Percentiles rank a stretch among this genome's conserved stretches.
Evolutionary conservation across 2,797 vertebrate species (phyloP).

Genomic region (Ceryle rudis): DNA sequence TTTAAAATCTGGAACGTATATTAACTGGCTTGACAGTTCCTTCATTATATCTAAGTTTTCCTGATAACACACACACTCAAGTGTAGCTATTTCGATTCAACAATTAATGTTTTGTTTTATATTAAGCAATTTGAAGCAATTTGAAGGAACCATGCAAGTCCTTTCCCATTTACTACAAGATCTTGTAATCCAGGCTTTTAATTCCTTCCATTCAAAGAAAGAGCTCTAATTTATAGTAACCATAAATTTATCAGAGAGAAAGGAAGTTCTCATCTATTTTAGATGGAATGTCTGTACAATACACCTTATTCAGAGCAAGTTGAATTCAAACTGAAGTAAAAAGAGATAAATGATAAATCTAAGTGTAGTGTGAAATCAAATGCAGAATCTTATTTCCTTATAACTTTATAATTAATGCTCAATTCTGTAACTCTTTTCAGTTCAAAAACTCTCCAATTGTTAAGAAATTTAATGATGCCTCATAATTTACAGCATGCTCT

Average conservation of each 20-base stretch:
- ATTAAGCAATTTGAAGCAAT: not conserved
- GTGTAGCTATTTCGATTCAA: not conserved
- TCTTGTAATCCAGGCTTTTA: not conserved
- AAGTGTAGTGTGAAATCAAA: not conserved
- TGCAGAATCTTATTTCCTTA: not conserved
- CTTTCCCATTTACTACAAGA: not conserved
- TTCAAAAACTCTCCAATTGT: not conserved
- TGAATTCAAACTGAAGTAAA: not conserved
- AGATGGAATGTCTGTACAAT: not conserved
- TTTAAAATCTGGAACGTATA: not conserved
- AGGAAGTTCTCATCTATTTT: not conserved
- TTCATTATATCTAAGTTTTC: not conserved
- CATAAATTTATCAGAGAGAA: not conserved
- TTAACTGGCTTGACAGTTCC: not conserved
- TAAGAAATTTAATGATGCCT: not conserved
- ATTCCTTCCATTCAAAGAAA: not conserved
- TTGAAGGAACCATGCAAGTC: not conserved
- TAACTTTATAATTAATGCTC: not conserved
- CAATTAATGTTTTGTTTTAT: not conserved
- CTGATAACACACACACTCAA: fast-evolving
- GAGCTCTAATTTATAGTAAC: not conserved
- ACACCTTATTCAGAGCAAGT: not conserved
- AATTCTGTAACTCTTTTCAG: not conserved
- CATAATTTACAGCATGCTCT: not conserved
- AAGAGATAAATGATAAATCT: not conserved